phyloP scores from a whole-genome alignment of 2,113 vertebrate genomes.

The Cynoglossus semilaevis region DNA sequence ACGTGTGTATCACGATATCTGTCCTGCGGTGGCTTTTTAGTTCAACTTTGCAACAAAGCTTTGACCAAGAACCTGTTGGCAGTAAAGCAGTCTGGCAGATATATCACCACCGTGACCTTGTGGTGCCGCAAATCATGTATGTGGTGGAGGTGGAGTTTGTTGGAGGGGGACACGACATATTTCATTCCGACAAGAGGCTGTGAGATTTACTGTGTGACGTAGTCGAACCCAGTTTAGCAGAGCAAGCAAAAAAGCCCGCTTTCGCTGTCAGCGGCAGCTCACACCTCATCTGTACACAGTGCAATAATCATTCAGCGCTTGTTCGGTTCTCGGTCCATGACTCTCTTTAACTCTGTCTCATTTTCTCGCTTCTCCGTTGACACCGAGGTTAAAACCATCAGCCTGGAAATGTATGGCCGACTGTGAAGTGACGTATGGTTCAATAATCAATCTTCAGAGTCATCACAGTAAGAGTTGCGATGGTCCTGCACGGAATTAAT shows the following conservation, averaged over 20 bases:
- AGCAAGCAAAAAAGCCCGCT: slow-evolving; percentile 18
- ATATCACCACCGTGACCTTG: slow-evolving; percentile 45
- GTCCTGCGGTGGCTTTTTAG: slow-evolving; percentile 7
- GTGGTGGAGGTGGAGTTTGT: slow-evolving; percentile 17
- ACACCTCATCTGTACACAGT: slow-evolving; percentile 13
- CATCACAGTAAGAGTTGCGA: slow-evolving; percentile 25
- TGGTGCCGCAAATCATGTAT: slow-evolving; percentile 45
- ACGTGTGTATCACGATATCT: slow-evolving; percentile 6
- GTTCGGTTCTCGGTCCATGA: slow-evolving; percentile 1
- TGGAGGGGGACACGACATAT: slow-evolving; percentile 38
- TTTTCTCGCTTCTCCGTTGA: slow-evolving; percentile 18
- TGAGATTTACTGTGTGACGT: slow-evolving; percentile 31
- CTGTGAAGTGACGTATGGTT: slow-evolving; percentile 6
- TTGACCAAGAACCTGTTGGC: slow-evolving; percentile 22
- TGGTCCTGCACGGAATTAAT: slow-evolving; percentile 13
- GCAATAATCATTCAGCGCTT: slow-evolving; percentile 3
- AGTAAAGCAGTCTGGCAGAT: slow-evolving; percentile 38
- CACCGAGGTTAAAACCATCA: slow-evolving; percentile 33
- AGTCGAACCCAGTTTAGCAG: slow-evolving; percentile 15
- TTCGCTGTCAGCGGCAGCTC: slow-evolving; percentile 7
- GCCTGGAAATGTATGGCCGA: slow-evolving; percentile 17
- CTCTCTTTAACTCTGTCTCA: slow-evolving; percentile 19
- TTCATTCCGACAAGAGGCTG: slow-evolving; percentile 45
- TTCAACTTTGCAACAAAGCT: slow-evolving; percentile 11
- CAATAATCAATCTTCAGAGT: slow-evolving; percentile 40